Percentiles rank a stretch among this genome's conserved stretches.
phyloP scores from a whole-genome alignment of 2,888 invertebrate genomes.

The Diogma glabrata region DNA sequence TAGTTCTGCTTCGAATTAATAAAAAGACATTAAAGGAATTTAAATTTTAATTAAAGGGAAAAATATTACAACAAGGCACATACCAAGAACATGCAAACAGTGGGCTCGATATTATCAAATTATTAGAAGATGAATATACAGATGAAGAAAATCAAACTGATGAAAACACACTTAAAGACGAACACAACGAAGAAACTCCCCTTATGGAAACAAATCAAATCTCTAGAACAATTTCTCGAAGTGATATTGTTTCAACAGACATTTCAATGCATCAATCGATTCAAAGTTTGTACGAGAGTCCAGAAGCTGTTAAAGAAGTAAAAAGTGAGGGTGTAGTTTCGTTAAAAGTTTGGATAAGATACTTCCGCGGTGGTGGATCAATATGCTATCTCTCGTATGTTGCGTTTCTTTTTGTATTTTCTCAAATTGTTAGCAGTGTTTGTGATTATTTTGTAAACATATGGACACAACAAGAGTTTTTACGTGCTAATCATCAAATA shows the following conservation, averaged over 20 bases:
- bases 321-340: conserved; percentile 36
- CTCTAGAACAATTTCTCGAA: too few relatives aligned
- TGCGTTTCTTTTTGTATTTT: conserved; percentile 38
- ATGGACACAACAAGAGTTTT: conserved; percentile 40
- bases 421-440: conserved; percentile 45
- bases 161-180: conserved; percentile 28
- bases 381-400: too few relatives aligned
- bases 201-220: conserved; percentile 35
- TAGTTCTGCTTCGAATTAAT: too few relatives aligned
- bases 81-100: conserved; percentile 39
- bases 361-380: conserved; percentile 41
- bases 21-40: too few relatives aligned
- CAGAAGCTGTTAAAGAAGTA: too few relatives aligned
- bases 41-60: conserved; percentile 33
- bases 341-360: conserved; percentile 34
- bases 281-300: too few relatives aligned
- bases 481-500: conserved; percentile 23
- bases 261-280: too few relatives aligned
- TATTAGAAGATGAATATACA: conserved; percentile 25
- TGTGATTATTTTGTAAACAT: conserved; percentile 51
- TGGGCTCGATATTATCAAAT: conserved; percentile 34
- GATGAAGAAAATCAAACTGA: conserved; percentile 19
- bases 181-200: conserved; percentile 35
- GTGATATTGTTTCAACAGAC: too few relatives aligned
- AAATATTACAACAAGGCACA: too few relatives aligned